These are phyloP conservation scores for Mechanitis messenoides DNA, from an alignment of 2,888 invertebrate genomes.

Conservation along the genomic window DNA sequence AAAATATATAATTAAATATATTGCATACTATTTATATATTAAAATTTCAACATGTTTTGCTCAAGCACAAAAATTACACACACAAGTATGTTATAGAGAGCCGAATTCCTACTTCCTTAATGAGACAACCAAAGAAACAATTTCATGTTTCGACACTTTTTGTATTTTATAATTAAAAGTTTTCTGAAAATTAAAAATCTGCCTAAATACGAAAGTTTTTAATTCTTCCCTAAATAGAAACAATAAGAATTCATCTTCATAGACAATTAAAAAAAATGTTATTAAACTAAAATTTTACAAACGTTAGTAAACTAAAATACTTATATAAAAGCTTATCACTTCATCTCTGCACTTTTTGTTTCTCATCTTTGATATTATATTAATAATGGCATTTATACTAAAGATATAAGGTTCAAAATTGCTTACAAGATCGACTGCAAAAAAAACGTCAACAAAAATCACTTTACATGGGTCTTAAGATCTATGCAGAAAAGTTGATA, in stretches of 20 bases:
- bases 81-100: too few relatives aligned
- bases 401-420: neutral
- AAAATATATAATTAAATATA: too few relatives aligned
- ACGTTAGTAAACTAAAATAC: conserved; percentile 16
- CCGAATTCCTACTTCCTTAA: too few relatives aligned
- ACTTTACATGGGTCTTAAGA: conserved; percentile 21
- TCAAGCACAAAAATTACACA: too few relatives aligned
- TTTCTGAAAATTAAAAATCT: too few relatives aligned
- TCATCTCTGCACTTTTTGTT: conserved; percentile 57
- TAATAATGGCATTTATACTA: neutral
- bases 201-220: neutral
- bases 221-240: too few relatives aligned
- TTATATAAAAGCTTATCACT: conserved; percentile 49
- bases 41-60: too few relatives aligned
- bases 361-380: conserved; percentile 24
- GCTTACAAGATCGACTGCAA: neutral
- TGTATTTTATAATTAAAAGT: too few relatives aligned
- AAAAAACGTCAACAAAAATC: neutral
- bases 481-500: conserved; percentile 14
- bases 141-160: too few relatives aligned
- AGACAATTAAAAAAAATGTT: conserved; percentile 5
- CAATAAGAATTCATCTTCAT: neutral
- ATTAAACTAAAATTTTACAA: conserved; percentile 15
- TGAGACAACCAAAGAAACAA: too few relatives aligned
- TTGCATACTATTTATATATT: too few relatives aligned